A percentile compares a stretch with the other conserved stretches of the same genome.
Conservation (phyloP, 2,888 invertebrate species). For the Asteroscopus sphinx region DNA sequence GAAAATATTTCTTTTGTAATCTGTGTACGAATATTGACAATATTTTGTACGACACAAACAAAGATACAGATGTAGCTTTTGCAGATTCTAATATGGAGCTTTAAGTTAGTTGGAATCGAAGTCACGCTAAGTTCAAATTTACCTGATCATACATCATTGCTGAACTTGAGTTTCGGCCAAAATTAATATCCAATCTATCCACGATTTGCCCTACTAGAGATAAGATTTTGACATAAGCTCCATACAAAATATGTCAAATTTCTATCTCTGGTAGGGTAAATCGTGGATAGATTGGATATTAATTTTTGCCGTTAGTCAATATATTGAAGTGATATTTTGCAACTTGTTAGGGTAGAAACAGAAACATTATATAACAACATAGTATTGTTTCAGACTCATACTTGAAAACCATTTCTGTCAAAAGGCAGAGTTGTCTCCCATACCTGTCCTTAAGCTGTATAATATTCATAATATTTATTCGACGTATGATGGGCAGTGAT, state of each 20-base stretch:
- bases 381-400: slow-evolving; percentile 16
- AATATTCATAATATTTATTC: slow-evolving; percentile 20
- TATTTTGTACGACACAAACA: slow-evolving; percentile 45
- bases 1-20: slow-evolving; percentile 55
- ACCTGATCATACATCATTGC: slow-evolving; percentile 24
- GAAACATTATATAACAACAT: slow-evolving; percentile 12
- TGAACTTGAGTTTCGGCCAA: slow-evolving; percentile 37
- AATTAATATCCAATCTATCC: no score
- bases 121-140: slow-evolving; percentile 21
- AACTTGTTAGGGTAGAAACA: slow-evolving; percentile 10
- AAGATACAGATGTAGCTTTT: slow-evolving; percentile 26
- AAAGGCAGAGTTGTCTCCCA: slow-evolving; percentile 26
- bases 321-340: slow-evolving; percentile 30
- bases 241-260: no score
- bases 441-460: slow-evolving; percentile 17
- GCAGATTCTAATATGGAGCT: slow-evolving; percentile 38
- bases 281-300: no score
- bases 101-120: slow-evolving; percentile 35
- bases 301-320: no score
- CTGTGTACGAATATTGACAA: slow-evolving; percentile 49
- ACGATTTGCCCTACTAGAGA: no score
- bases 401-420: slow-evolving; percentile 34
- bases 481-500: slow-evolving; percentile 11
- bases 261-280: no score
- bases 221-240: no score